Evolutionary conservation across 2,113 vertebrate species (phyloP).

Genomic region (Xenopus tropicalis): UCB_Xtro_10.0 CM004448.2:95968001-95968500

Average conservation of each 20-base stretch:
- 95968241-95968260: background rate
- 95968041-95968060: no score
- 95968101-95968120: no score
- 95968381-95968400: conserved; percentile 18
- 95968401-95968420: conserved; percentile 12
- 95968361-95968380: conserved; percentile 9
- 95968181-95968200: no score
- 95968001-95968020: no score
- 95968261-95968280: background rate
- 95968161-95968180: no score
- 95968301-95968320: background rate
- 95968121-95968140: no score
- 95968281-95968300: background rate
- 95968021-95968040: no score
- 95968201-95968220: no score
- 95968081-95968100: no score
- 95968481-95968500: conserved; percentile 1
- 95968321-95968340: background rate
- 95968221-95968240: no score
- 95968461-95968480: conserved; percentile 6
- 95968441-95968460: conserved; percentile 26
- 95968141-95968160: no score
- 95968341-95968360: conserved; percentile 28
- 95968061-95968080: no score
- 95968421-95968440: conserved; percentile 25